Conservation (phyloP, 2,888 invertebrate genomes). For the Alloplasta piceator region DNA sequence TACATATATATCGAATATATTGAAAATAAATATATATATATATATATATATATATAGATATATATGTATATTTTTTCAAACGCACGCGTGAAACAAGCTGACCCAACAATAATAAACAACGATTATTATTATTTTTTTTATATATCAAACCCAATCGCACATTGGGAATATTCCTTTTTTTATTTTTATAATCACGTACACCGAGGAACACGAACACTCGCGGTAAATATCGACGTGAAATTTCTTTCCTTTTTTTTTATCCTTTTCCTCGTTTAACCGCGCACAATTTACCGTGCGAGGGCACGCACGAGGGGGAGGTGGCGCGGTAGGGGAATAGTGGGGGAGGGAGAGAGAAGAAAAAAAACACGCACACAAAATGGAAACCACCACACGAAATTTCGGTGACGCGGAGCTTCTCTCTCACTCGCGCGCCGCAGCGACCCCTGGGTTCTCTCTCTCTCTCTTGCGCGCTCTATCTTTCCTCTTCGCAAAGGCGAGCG, state of each 20-base stretch:
- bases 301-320: slow-evolving; percentile 6
- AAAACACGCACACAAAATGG: slow-evolving; percentile 33
- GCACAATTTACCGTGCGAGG: slow-evolving; percentile 39
- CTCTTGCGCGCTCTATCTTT: slow-evolving; percentile 36
- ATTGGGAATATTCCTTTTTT: not conserved
- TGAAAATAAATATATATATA: too few species aligned
- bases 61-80: too few species aligned
- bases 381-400: slow-evolving; percentile 44
- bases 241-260: slow-evolving; percentile 7
- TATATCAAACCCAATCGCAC: not conserved
- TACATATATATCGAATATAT: too few species aligned
- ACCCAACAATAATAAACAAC: too few species aligned
- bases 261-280: slow-evolving; percentile 31
- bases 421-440: slow-evolving; percentile 49
- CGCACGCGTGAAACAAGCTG: too few species aligned
- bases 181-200: not conserved
- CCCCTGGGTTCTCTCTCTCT: slow-evolving; percentile 52
- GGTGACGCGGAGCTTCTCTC: slow-evolving; percentile 40
- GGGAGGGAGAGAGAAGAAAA: not conserved
- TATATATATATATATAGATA: too few species aligned
- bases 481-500: slow-evolving; percentile 22
- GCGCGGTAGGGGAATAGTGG: not conserved
- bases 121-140: not conserved
- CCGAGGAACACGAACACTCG: not conserved
- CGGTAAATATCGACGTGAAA: slow-evolving; percentile 5